phyloP scores from a whole-genome alignment of 1,140 invertebrate genomes.

The Drosophila nigromelanica region DNA sequence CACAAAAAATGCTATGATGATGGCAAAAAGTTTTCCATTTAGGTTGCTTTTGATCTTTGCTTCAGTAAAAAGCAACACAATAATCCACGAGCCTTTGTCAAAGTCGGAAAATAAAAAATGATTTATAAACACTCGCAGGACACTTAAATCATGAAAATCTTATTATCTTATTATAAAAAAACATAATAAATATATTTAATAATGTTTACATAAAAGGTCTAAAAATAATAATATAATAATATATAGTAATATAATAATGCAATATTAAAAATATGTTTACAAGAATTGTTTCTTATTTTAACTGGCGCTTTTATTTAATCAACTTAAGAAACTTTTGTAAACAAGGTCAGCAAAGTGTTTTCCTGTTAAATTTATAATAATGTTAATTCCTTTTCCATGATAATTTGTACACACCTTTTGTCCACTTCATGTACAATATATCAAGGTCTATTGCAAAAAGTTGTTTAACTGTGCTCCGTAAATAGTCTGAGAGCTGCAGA shows the following conservation, averaged over 20 bases:
- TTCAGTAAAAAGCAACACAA: constrained; percentile 19
- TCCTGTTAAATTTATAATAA: neutral
- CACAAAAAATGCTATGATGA: constrained; percentile 51
- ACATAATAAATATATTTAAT: neutral
- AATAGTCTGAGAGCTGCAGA: neutral
- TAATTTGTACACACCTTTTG: neutral
- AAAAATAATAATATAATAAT: no score
- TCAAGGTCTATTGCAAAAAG: neutral
- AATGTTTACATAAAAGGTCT: neutral
- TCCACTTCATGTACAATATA: neutral
- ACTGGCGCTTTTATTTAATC: no score
- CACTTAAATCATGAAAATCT: constrained; percentile 12
- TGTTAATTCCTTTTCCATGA: neutral
- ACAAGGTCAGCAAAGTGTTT: neutral
- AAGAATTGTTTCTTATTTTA: no score
- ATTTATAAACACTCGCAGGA: neutral
- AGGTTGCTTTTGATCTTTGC: constrained; percentile 61
- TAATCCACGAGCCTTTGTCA: constrained; percentile 36
- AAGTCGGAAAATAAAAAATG: constrained; percentile 15
- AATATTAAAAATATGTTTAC: no score
- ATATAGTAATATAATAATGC: no score
- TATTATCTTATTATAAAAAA: neutral
- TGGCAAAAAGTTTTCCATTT: constrained; percentile 61
- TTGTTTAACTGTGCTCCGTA: constrained; percentile 5
- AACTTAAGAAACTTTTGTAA: no score